Base-by-base conservation (phyloP, 2,113 vertebrate genomes). In the Physeter macrocephalus region DNA sequence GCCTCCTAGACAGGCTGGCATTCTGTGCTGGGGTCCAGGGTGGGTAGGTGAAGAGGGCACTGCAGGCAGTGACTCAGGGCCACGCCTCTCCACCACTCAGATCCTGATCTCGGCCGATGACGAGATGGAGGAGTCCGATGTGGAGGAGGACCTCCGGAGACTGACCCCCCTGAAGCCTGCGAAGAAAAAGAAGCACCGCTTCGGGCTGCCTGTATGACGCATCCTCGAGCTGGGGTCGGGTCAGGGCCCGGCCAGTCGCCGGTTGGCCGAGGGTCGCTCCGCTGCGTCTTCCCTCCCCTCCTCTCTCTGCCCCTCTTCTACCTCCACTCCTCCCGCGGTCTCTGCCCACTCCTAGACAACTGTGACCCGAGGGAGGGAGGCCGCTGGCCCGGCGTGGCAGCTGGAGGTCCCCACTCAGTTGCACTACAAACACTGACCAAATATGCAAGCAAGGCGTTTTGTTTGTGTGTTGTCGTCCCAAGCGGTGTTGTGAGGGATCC, bases 21-120 rank as follows among this genome's bases (percentile, higher is more conserved):
- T 29, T 46, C 18, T 1, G 3, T 54, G 49, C 41, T 2, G 0
- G 77, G 64, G 67, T 75, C 46, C 27, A 72, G 93, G 49, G 29
- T 62, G n/a, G 81, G 39, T 5, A 34, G 66, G 43, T 74, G 21
- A 89, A 59, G 62, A 67, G 18, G 31, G 5, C 21, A 1, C 62
- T 81, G 21, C 39, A 11, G 23, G 61, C 2, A 0, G 18, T 75
- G 77, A 88, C 92, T 97, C 59, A 97, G 85, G 93, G 20, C 74
- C 11, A 0, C 82, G 2, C 66, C 83, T 98, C 95, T 98, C 31
- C 4, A 8, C 84, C 71, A 64, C 49, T 69, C 86, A 99, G 99
- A 99, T 99, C 98, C 99, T 99, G 86, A 99, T 99, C 98, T 99
- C 99, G 2, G 99, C 99, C 10, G 99, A 99, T 29, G 99, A 99